A percentile compares a stretch with the other conserved stretches of the same genome.
phyloP scores from a whole-genome alignment of 2,888 invertebrate species.

The Oscheius sp. region DNA sequence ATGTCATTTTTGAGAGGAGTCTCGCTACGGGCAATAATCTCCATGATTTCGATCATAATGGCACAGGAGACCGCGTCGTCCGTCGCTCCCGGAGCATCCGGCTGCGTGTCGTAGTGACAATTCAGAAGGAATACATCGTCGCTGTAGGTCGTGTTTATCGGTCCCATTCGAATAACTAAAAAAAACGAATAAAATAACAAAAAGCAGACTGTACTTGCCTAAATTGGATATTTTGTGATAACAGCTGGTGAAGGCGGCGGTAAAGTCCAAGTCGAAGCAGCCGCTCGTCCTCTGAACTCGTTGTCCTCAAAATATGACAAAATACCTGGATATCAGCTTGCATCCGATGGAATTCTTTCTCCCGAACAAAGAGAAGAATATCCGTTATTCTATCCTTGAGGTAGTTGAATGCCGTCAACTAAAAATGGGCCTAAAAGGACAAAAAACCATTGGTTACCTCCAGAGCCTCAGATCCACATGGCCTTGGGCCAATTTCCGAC shows the following conservation, averaged over 20 bases:
- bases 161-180: slow-evolving; percentile 45
- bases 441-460: slow-evolving; percentile 44
- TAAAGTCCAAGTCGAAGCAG: slow-evolving; percentile 82
- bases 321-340: slow-evolving; percentile 77
- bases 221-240: slow-evolving; percentile 79
- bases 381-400: slow-evolving; percentile 39
- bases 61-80: slow-evolving; percentile 90
- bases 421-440: slow-evolving; percentile 10
- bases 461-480: slow-evolving; percentile 57
- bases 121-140: slow-evolving; percentile 81
- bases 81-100: slow-evolving; percentile 86
- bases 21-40: slow-evolving; percentile 76
- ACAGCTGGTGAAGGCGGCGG: slow-evolving; percentile 85
- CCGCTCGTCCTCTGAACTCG: slow-evolving; percentile 76
- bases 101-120: slow-evolving; percentile 90
- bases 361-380: not conserved
- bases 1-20: slow-evolving; percentile 81
- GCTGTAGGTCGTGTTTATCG: slow-evolving; percentile 73
- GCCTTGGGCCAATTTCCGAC: slow-evolving; percentile 64
- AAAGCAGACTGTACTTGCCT: slow-evolving; percentile 6
- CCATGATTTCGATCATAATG: slow-evolving; percentile 85
- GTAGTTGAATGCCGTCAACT: slow-evolving; percentile 44
- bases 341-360: slow-evolving; percentile 34
- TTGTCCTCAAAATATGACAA: no score
- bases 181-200: not conserved